Base-by-base conservation (phyloP, 2,888 invertebrate species). In the Tridacna crocea region DNA sequence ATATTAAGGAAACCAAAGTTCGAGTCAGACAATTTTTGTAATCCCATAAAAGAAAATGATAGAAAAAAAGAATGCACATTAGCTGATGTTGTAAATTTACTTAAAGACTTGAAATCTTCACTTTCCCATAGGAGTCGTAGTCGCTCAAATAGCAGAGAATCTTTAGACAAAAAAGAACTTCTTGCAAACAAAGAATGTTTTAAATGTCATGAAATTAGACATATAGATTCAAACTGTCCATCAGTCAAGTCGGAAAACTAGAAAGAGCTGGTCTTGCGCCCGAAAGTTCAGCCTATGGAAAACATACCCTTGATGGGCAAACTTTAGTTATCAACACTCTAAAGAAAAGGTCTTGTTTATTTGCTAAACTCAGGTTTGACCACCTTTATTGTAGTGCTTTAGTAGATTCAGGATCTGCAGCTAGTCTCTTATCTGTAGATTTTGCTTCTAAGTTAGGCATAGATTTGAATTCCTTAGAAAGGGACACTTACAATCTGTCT, bases 1-100 rank as follows among this genome's bases (percentile, higher is more conserved):
- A 75, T 79, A 17, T 51, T 79, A 11, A 60, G 75, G 48, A 79
- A 79, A 47, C 79, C 79, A 27, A 75, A 55, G 27, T 79, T 79
- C 61, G 70, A 79, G 10, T 0, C 19, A n/a, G 22, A 65, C 15
- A 65, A 65, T 65, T 65, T 13, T 65, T 26, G 65, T 12, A 22
- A 65, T 17, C 27, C n/a, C 22, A n/a, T 11, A 17, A 15, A 36
- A 63, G 27, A 27, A 24, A 22, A 13, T 36, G 27, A 22, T 26
- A 73, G 24, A 2, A 47, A 19, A 63, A 48, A 72, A 78, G 15
- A 58, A 12, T 60, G 63, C 27, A 78, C 48, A 12, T 46, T 72
- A 13, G 72, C 61, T 36, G 58, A 79, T 36, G 55, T 74, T 55
- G 79, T 58, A 8, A 17, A n/a, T 24, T 27, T 79, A 15, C 27